phyloP scores from a whole-genome alignment of 2,113 vertebrate species.

The Cryptomyrus ogoouensis region DNA sequence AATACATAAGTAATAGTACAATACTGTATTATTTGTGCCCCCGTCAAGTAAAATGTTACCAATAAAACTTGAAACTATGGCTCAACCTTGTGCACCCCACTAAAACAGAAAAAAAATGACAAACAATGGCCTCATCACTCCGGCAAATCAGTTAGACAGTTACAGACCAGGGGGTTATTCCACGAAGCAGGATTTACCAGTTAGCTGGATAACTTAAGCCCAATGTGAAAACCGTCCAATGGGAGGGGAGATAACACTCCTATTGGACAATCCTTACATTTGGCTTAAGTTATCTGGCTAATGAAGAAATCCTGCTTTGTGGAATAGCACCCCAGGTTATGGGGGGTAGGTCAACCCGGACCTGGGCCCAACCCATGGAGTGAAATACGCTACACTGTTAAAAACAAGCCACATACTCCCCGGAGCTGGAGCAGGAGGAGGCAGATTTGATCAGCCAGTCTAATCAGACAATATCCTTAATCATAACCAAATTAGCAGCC shows the following conservation, averaged over 20 bases:
- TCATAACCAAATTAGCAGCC: slow-evolving; percentile 42
- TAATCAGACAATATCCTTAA: slow-evolving; percentile 17
- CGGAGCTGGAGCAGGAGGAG: neutral
- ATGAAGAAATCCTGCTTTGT: neutral
- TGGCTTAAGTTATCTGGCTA: neutral
- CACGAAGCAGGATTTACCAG: neutral
- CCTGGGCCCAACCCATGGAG: slow-evolving; percentile 30
- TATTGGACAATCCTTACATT: neutral
- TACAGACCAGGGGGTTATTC: neutral
- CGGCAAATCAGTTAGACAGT: neutral
- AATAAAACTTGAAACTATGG: neutral
- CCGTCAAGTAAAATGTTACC: neutral
- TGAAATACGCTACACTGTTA: slow-evolving; percentile 6
- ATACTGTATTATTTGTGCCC: neutral
- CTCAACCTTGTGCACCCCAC: neutral
- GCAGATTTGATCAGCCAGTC: slow-evolving; percentile 30
- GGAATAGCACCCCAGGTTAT: neutral
- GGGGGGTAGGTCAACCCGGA: slow-evolving; percentile 16
- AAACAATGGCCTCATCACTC: neutral
- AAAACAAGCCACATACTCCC: slow-evolving; percentile 2
- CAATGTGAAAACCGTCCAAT: neutral
- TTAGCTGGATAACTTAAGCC: neutral
- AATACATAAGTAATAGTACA: neutral
- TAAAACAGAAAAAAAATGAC: neutral
- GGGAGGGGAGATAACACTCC: neutral